phyloP scores from a whole-genome alignment of 2,113 vertebrate genomes.

The Corvus cornix region DNA sequence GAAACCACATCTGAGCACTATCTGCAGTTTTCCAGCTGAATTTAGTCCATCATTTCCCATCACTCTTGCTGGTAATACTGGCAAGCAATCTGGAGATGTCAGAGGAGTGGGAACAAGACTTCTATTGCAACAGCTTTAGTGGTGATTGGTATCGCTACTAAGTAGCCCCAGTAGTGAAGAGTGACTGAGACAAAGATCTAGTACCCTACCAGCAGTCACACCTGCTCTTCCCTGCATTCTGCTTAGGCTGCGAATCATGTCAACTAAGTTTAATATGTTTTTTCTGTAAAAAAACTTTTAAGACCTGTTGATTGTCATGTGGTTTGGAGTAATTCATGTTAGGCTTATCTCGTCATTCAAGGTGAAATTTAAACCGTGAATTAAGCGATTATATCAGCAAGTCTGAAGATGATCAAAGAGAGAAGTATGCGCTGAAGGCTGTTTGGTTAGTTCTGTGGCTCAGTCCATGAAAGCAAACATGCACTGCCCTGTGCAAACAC shows the following conservation, averaged over 20 bases:
- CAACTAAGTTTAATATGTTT: not conserved
- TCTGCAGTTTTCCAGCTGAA: not conserved
- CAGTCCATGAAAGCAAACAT: not conserved
- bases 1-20: not conserved
- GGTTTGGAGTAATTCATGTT: constrained; percentile 7
- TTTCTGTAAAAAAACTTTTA: not conserved
- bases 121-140: not conserved
- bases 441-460: constrained; percentile 13
- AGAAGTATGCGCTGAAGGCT: constrained; percentile 15
- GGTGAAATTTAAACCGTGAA: not conserved
- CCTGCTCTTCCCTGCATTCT: not conserved
- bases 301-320: not conserved
- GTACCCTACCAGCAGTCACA: not conserved
- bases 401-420: constrained; percentile 23
- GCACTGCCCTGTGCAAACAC: not conserved
- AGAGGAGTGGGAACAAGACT: not conserved
- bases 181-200: not conserved
- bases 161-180: not conserved
- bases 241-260: not conserved
- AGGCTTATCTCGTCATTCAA: not conserved
- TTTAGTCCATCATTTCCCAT: not conserved
- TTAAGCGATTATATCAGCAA: not conserved
- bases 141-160: not conserved
- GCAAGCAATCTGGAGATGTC: not conserved
- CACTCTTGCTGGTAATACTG: not conserved